Conservation (phyloP, 2,888 invertebrate genomes). For the Kryphioiulus occultus region DNA sequence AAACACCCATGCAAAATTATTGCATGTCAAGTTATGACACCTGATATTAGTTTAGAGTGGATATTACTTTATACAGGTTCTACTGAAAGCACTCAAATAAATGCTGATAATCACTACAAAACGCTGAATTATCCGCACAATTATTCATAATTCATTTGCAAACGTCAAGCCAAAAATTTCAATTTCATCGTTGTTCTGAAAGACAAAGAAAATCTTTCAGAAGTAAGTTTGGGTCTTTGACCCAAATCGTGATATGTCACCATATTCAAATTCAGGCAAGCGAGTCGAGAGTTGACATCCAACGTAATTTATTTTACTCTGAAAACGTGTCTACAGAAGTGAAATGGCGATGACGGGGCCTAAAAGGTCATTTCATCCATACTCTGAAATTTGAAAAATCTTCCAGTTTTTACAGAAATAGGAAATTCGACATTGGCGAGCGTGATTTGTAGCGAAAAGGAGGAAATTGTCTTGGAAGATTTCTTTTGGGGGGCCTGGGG, state of each 20-base stretch:
- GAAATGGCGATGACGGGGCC: neutral
- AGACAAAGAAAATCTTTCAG: neutral
- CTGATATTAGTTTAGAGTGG: too few species aligned
- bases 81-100: too few species aligned
- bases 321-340: neutral
- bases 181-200: too few species aligned
- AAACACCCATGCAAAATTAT: too few species aligned
- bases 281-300: neutral
- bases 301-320: neutral
- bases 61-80: too few species aligned
- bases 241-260: conserved; percentile 20
- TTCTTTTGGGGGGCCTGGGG: neutral
- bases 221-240: neutral
- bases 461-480: conserved; percentile 22
- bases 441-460: conserved; percentile 35
- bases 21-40: too few species aligned
- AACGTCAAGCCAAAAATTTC: too few species aligned
- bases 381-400: neutral
- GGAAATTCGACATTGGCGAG: conserved; percentile 2
- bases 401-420: conserved; percentile 18
- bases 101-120: too few species aligned
- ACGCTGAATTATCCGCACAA: too few species aligned
- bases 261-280: neutral
- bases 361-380: conserved; percentile 8
- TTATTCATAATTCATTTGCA: too few species aligned